Evolutionary conservation across 2,888 invertebrate species (phyloP), one percentile per base, ranked within the genome.

Genomic region (Polymixis flavicincta): DNA sequence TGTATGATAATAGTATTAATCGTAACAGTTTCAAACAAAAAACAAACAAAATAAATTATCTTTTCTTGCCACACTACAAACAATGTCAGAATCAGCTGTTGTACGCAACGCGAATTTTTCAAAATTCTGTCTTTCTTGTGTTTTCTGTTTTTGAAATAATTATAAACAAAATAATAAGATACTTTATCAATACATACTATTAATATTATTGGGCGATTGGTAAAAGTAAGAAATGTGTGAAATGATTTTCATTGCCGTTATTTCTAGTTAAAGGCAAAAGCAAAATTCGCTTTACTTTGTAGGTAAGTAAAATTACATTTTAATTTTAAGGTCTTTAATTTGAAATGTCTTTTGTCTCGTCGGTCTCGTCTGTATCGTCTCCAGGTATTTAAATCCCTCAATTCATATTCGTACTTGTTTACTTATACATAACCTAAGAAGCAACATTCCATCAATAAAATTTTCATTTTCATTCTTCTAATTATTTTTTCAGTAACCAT

Each of bases 401-500:
- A 57, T 69, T 54, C 6, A 4, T 32, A 37, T 55, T 78, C 2
- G 9, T 28, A 25, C 7, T 17, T 37, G 25, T 54, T 63, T n/a
- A 55, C 8, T 14, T 14, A 61, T 66, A 78, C 65, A 78, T 79
- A 78, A 83, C 83, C 79, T 81, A 65, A 37, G 32, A 42, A 59
- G 5, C 19, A 19, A 32, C 11, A 1, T 42, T 48, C 11, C 32
- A 32, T 2, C 32, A 11, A 59, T 32, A 59, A 32, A 22, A 6
- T n/a, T n/a, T n/a, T n/a, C n/a, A 13, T 0, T 9, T 22, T 59
- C n/a, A 11, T 32, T 19, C 19, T 19, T 19, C 19, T 0, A 28
- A 57, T 52, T 59, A 17, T 28, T n/a, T 59, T 87, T 90, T 6
- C 89, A 93, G 92, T 74, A 25, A 89, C 76, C 28, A 94, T 94